Conservation (phyloP, 2,113 vertebrate genomes). For the Ictidomys tridecemlineatus region DNA sequence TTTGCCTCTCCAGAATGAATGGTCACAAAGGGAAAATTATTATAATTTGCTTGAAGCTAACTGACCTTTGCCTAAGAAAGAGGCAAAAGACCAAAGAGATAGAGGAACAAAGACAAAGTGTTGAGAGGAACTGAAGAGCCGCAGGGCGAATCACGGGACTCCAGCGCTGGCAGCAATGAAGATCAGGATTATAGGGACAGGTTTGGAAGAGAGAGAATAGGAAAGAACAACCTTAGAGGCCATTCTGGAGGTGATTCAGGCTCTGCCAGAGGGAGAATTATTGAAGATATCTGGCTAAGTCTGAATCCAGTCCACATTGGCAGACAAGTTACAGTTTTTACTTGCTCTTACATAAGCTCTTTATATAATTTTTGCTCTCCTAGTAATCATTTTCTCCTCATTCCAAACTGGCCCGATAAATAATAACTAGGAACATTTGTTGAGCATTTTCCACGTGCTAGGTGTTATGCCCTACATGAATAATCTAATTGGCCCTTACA, state of each 20-base stretch:
- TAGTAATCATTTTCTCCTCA: background rate
- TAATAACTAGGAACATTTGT: background rate
- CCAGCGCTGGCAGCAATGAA: background rate
- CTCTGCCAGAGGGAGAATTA: background rate
- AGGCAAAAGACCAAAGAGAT: background rate
- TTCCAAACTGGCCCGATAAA: background rate
- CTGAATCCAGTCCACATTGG: background rate
- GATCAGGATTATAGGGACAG: background rate
- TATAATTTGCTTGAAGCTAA: background rate
- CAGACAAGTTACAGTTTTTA: background rate
- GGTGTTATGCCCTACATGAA: background rate
- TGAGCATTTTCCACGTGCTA: background rate
- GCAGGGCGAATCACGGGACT: background rate
- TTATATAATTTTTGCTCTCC: background rate
- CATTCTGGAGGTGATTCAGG: background rate
- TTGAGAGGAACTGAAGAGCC: background rate
- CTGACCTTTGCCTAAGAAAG: background rate
- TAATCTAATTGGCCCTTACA: background rate
- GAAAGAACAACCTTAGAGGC: background rate
- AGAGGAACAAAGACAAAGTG: background rate
- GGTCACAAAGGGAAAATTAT: background rate
- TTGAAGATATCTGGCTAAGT: background rate
- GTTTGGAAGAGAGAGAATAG: background rate
- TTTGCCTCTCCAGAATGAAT: background rate
- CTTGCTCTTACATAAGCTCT: background rate